These are phyloP conservation scores for Martes flavigula DNA, from an alignment of 2,797 vertebrate species.

Conservation along the genomic window DNA sequence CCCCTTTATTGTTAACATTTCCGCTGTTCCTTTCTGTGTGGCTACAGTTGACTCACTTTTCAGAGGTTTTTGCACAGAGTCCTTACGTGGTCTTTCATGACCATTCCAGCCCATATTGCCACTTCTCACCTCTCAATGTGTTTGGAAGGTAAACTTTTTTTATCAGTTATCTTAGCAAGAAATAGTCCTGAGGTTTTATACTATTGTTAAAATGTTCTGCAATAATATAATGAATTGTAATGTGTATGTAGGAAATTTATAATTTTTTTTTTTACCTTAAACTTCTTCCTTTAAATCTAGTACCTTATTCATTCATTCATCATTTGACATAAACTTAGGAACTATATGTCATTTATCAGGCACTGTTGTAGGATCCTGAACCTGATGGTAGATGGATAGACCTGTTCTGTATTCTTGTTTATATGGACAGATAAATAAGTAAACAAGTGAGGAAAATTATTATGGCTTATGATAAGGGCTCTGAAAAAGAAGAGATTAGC, in stretches of 20 bases:
- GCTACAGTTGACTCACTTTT: background rate
- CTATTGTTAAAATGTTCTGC: background rate
- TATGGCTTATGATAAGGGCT: background rate
- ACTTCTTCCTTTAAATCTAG: background rate
- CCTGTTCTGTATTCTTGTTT: slow-evolving; percentile 13
- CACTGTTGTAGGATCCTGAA: background rate
- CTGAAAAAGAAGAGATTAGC: background rate
- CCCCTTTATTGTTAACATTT: background rate
- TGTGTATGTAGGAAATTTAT: background rate
- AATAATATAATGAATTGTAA: background rate
- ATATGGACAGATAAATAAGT: background rate
- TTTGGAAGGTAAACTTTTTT: background rate
- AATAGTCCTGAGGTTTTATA: background rate
- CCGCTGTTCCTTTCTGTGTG: background rate
- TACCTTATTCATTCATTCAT: background rate
- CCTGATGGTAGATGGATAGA: background rate
- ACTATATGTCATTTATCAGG: background rate
- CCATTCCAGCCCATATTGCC: background rate
- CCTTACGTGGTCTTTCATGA: background rate
- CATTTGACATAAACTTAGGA: background rate
- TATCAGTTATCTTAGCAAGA: background rate
- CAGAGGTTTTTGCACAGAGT: background rate
- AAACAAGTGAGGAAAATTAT: background rate
- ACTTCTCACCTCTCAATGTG: background rate
- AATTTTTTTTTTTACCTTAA: background rate